Base-by-base conservation (phyloP, 2,797 vertebrate genomes). In the Babyrousa celebensis region DNA sequence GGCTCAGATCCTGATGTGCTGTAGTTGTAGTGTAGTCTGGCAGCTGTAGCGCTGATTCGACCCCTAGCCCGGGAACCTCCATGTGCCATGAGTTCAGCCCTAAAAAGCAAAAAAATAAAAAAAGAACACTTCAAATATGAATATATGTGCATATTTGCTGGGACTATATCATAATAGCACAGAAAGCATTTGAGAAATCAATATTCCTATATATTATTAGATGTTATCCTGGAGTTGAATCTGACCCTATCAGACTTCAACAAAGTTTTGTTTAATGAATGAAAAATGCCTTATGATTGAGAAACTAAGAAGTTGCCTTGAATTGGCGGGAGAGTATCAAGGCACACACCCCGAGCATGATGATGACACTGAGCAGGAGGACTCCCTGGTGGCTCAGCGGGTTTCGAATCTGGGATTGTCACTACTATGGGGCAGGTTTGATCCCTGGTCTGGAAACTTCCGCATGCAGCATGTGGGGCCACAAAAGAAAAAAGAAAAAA, bases 131-230 rank as follows among this genome's bases (percentile, higher is more conserved):
- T 36, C 52, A 62, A 82, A 91, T 68, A 15, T 54, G 52, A 16
- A 68, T 70, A 25, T 36, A 63, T 25, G 6, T 91, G 25, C n/a
- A 36, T 79, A 48, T 96, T 83, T 95, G 94, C 63, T 79, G 75
- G 21, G 70, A 65, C 36, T 23, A 84, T 52, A 18, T 18, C 65
- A 74, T 9, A 14, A 58, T 68, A 56, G 29, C 27, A 60, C 21
- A 56, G 62, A 82, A 72, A 94, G n/a, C 12, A 29, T 77, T 75
- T 79, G n/a, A 54, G 23, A 78, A 11, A 65, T 75, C 6, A 43
- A 11, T 80, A 32, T 92, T 90, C 15, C 14, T 52, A 11, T 48
- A 77, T 54, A 9, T 67, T 84, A 52, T 83, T 80, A 36, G 18
- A 48, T 70, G 12, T 58, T 77, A 68, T 72, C 62, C 11, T 9